Conservation (phyloP, 2,888 invertebrate species). For the Anorthoa munda region DNA sequence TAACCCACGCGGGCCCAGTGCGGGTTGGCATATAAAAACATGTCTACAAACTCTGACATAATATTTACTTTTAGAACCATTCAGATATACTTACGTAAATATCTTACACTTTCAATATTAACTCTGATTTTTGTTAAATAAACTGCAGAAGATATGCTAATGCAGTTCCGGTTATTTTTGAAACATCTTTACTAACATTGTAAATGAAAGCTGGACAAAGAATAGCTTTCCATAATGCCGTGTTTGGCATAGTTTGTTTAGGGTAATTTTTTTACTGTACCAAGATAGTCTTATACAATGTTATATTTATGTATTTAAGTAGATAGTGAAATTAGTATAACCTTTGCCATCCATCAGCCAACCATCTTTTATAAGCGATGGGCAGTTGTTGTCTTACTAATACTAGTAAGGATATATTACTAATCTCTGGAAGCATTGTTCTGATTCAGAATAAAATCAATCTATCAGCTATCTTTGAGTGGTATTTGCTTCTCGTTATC, state of each 20-base stretch:
- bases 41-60: background rate
- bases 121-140: slow-evolving; percentile 5
- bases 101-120: slow-evolving; percentile 10
- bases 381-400: background rate
- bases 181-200: background rate
- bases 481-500: no score
- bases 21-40: no score
- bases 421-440: no score
- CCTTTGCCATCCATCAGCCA: no score
- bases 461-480: no score
- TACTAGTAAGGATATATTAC: no score
- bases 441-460: no score
- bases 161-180: background rate
- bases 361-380: no score
- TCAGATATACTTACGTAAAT: slow-evolving; percentile 8
- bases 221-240: no score
- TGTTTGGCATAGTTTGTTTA: slow-evolving; percentile 6
- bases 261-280: background rate
- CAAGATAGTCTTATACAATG: background rate
- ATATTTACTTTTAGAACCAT: background rate
- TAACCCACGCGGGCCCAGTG: background rate
- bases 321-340: background rate
- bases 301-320: background rate
- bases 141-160: slow-evolving; percentile 9
- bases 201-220: no score